Conservation (phyloP, 2,797 vertebrate species). For the Carapus acus region DNA sequence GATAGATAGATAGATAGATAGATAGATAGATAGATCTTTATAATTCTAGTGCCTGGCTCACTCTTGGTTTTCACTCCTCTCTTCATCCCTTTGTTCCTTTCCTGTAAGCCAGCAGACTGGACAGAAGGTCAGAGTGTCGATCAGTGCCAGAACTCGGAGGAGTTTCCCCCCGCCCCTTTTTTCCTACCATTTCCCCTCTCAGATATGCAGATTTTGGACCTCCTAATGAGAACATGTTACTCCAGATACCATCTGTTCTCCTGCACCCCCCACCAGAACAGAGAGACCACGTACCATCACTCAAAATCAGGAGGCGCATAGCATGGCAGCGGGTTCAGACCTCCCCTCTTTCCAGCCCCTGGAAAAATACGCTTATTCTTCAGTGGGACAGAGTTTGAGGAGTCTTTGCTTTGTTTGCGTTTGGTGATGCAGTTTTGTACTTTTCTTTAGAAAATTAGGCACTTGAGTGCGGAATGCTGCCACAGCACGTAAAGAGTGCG, state of each 20-base stretch:
- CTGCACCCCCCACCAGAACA: conserved; percentile 58
- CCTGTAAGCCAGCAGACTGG: conserved; percentile 65
- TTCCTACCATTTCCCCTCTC: conserved; percentile 57
- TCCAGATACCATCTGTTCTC: conserved; percentile 76
- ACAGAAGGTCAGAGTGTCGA: conserved; percentile 75
- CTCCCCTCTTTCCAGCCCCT: conserved; percentile 20
- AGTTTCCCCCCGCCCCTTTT: conserved; percentile 49
- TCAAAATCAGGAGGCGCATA: conserved; percentile 51
- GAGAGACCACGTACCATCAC: conserved; percentile 59
- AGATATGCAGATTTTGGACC: conserved; percentile 69
- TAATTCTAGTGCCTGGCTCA: conserved; percentile 41
- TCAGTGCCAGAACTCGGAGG: conserved; percentile 73
- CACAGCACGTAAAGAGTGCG: no score
- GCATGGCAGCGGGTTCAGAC: conserved; percentile 28
- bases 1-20: no score
- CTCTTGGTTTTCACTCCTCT: conserved; percentile 53
- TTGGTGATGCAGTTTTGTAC: neutral
- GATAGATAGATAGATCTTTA: no score
- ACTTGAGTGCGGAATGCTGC: neutral
- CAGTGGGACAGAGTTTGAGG: conserved; percentile 5
- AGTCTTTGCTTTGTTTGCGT: neutral
- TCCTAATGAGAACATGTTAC: conserved; percentile 74
- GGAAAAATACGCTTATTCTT: conserved; percentile 5
- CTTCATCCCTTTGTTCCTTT: conserved; percentile 58
- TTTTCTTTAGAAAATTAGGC: neutral